phyloP scores from a whole-genome alignment of 2,113 vertebrate species.

The Sorex fumeus region DNA sequence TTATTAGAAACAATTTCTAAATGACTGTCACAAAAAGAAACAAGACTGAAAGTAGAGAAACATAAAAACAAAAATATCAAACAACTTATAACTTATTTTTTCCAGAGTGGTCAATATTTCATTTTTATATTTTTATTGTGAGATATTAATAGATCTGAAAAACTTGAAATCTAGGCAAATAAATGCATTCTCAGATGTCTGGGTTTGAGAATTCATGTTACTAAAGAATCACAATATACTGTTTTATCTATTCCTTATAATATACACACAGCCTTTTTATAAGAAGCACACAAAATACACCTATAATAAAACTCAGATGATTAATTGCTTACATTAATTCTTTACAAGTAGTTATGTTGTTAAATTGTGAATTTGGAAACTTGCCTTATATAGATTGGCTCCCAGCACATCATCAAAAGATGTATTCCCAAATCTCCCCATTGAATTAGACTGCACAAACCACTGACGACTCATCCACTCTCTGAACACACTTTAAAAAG shows the following conservation, averaged over 20 bases:
- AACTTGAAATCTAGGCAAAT: constrained; percentile 43
- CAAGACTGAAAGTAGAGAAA: neutral
- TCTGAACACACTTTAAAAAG: neutral
- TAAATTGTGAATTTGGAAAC: constrained; percentile 57
- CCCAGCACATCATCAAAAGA: neutral
- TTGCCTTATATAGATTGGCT: constrained; percentile 27
- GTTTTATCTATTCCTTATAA: constrained; percentile 37
- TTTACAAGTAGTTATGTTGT: constrained; percentile 30
- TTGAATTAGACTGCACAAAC: neutral
- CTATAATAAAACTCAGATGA: constrained; percentile 59
- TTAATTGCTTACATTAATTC: constrained; percentile 50
- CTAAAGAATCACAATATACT: constrained; percentile 27
- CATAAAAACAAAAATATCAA: constrained; percentile 48
- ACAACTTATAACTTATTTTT: neutral
- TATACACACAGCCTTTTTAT: neutral
- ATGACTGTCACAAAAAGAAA: constrained; percentile 16
- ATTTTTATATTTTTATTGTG: constrained; percentile 34
- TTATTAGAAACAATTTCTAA: neutral
- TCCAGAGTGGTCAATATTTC: neutral
- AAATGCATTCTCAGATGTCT: constrained; percentile 4
- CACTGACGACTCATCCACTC: neutral
- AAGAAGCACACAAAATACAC: constrained; percentile 63
- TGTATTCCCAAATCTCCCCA: neutral
- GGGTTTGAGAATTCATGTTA: constrained; percentile 36
- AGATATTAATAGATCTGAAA: neutral